These are phyloP conservation scores for Nibea albiflora DNA, from an alignment of 2,113 vertebrate species.

Conservation along the genomic window DNA sequence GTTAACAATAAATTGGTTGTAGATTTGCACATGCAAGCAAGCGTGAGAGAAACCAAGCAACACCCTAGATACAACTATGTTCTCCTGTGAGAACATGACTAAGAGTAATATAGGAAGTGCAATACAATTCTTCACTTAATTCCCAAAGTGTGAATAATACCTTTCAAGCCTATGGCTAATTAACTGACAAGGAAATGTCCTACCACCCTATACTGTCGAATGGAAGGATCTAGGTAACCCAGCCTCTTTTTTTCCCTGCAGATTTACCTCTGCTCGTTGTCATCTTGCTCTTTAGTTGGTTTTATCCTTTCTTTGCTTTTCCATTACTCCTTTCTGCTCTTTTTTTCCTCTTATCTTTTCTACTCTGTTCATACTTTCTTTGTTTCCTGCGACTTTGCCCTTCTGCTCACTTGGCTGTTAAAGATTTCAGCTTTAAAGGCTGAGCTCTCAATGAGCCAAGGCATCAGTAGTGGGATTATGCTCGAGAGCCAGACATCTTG, in stretches of 20 bases:
- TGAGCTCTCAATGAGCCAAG: conserved; percentile 20
- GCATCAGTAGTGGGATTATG: conserved; percentile 23
- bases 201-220: not conserved
- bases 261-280: not conserved
- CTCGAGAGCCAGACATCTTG: not conserved
- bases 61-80: not conserved
- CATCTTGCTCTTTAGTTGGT: not conserved
- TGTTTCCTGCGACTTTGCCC: not conserved
- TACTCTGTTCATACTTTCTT: not conserved
- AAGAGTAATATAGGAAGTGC: not conserved
- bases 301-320: not conserved
- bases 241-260: not conserved
- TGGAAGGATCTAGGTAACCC: conserved; percentile 2
- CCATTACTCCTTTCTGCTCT: not conserved
- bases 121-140: conserved; percentile 8
- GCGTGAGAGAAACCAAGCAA: not conserved
- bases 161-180: conserved; percentile 35
- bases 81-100: conserved; percentile 3
- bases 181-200: conserved; percentile 5
- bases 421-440: conserved; percentile 15
- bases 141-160: conserved; percentile 25
- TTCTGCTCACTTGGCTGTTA: conserved; percentile 1
- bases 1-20: not conserved
- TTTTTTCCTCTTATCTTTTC: not conserved
- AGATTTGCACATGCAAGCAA: not conserved